Evolutionary conservation across 1,140 invertebrate genomes (phyloP), one percentile per base, ranked within the genome.

Genomic region (Chymomyza costata): DNA sequence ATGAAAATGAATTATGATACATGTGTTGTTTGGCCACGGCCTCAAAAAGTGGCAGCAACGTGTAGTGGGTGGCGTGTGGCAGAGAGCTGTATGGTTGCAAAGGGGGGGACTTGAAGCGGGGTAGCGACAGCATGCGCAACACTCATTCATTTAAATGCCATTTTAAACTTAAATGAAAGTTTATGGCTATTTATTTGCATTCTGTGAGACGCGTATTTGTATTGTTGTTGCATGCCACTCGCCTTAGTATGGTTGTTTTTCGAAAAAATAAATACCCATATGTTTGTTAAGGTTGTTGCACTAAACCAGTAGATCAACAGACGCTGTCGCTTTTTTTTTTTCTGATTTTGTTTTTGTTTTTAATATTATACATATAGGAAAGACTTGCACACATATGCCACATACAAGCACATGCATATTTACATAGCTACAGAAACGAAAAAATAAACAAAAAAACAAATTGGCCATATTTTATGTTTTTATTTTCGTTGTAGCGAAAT

Each of bases 131-230:
- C n/a, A n/a, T n/a, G n/a, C n/a, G n/a, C n/a, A n/a, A n/a, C 58
- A 78, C 78, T 82, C 78, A 82, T 82, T 82, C 78, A 83, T 82
- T 82, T 82, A 82, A 82, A 83, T 82, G 78, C 71, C 78, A 82
- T 82, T 83, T 83, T 83, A 82, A 82, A 82, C 71, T 82, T 82
- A 82, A 82, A 82, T 82, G 78, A 82, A 82, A 82, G 71, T 82
- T 82, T 82, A 82, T 82, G 78, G 78, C 64, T 78, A 65, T 83
- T 80, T 78, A 78, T 82, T 80, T 78, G 66, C 71, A 78, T 64
- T 80, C 52, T 61, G 53, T 52, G 49, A 45, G 40, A 21, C 17
- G 18, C 47, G n/a, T 17, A 25, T 8, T 30, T 31, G n/a, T 11
- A 8, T 21, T 21, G 15, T 16, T 17, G 37, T 17, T 11, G 30